A percentile compares a stretch with the other conserved stretches of the same genome.
These are phyloP conservation scores for Muntiacus reevesi DNA, from an alignment of 2,113 vertebrate genomes.

Conservation along the genomic window DNA sequence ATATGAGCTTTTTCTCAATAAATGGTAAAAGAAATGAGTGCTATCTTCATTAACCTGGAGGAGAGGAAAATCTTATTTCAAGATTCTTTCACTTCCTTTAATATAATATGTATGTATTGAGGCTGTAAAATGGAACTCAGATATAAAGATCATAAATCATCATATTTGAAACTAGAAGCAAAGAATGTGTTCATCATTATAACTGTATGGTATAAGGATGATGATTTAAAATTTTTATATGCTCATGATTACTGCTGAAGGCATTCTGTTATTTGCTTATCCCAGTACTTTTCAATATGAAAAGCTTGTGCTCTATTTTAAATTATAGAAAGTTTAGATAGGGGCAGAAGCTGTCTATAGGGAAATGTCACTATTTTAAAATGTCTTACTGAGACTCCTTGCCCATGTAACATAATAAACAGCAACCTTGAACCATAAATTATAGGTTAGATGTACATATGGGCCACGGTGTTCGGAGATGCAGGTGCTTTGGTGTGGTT, in stretches of 20 bases:
- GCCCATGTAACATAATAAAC: not conserved
- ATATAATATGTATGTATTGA: not conserved
- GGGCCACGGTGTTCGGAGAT: not conserved
- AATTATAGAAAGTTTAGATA: not conserved
- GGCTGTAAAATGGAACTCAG: not conserved
- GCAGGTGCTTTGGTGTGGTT: not conserved
- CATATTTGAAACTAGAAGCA: not conserved
- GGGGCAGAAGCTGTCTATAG: not conserved
- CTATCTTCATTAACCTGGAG: not conserved
- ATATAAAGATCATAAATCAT: not conserved
- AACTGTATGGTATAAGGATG: not conserved
- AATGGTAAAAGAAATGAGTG: not conserved
- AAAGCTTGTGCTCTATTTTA: not conserved
- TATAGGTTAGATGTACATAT: not conserved
- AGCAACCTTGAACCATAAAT: not conserved
- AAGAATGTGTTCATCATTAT: not conserved
- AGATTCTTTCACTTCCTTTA: not conserved
- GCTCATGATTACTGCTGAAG: not conserved
- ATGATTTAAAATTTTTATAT: not conserved
- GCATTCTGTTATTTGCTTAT: not conserved
- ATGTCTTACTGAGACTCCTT: not conserved
- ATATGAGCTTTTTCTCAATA: not conserved
- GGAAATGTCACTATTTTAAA: not conserved
- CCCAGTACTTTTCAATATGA: not conserved
- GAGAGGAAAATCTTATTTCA: not conserved